Conservation (phyloP, 2,797 vertebrate genomes). For the Triplophysa bombifrons region DNA sequence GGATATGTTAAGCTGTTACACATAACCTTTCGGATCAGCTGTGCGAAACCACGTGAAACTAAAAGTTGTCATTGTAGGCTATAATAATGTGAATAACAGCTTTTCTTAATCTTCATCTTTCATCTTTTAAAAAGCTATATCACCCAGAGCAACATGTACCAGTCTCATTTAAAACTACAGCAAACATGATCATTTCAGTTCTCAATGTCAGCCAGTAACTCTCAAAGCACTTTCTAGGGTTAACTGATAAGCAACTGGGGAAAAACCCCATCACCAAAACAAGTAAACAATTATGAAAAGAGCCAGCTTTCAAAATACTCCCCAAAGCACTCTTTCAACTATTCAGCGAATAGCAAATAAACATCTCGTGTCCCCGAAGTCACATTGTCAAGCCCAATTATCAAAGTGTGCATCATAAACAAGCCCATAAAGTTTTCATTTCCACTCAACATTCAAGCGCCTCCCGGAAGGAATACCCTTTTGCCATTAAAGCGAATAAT, state of each 20-base stretch:
- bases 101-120: background rate
- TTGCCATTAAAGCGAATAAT: constrained; percentile 84
- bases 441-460: constrained; percentile 70
- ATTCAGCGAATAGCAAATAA: constrained; percentile 54
- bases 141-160: background rate
- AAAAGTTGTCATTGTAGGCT: background rate
- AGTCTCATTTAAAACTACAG: background rate
- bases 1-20: background rate
- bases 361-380: constrained; percentile 65
- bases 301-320: constrained; percentile 39
- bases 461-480: constrained; percentile 92
- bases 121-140: background rate
- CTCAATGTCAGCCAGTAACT: background rate
- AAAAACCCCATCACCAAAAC: background rate
- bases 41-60: background rate
- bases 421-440: constrained; percentile 76
- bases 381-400: constrained; percentile 74
- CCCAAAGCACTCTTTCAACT: background rate
- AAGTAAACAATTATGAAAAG: constrained; percentile 48
- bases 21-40: background rate
- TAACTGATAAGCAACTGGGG: background rate
- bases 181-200: background rate
- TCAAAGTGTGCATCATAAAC: constrained; percentile 72
- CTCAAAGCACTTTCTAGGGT: background rate
- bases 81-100: background rate